Base-by-base conservation (phyloP, 2,888 invertebrate genomes). In the Meta bourneti region DNA sequence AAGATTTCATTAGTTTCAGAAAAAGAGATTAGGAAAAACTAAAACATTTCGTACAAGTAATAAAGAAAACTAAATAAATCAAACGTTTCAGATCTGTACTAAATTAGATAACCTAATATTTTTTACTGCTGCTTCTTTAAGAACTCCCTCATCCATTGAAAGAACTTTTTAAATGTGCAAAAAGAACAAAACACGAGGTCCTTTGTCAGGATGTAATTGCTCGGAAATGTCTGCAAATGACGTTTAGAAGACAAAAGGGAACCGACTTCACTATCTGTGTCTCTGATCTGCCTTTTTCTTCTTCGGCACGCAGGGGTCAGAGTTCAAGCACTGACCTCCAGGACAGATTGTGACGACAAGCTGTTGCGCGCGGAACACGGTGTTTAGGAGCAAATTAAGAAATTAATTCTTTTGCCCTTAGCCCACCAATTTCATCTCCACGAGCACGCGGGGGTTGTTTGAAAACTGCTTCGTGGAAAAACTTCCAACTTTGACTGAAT, bases 321-420 rank as follows among this genome's bases (percentile, higher is more conserved):
- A 75, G 89, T 77, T 89, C 89, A 83, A 54, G 52, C n/a, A 78
- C 51, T 89, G 89, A 89, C 89, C 89, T 83, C 49, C 69, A 61
- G 13, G 75, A 69, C 71, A 74, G 20, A 70, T 78, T 83, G 83
- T 83, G 89, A 77, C 78, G 78, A 81, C 89, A 82, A 70, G 34
- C 75, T 54, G 71, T 54, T 54, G 79, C 34, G 34, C 19, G 61
- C 80, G 75, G 75, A 79, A 84, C 71, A 78, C 82, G 89, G 77
- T 71, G 82, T 83, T 89, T 89, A 89, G 54, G 52, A 89, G 52
- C 83, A 89, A 89, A 89, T 89, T 83, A 89, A 89, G 89, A 83
- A 83, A 89, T 89, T 89, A 89, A 89, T 89, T 89, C 83, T 61
- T 87, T 75, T 88, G 81, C 51, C 49, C 79, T 61, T 54, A 72